Evolutionary conservation across 2,888 invertebrate genomes (phyloP).

Genomic region (Ophioninae sp.): DNA sequence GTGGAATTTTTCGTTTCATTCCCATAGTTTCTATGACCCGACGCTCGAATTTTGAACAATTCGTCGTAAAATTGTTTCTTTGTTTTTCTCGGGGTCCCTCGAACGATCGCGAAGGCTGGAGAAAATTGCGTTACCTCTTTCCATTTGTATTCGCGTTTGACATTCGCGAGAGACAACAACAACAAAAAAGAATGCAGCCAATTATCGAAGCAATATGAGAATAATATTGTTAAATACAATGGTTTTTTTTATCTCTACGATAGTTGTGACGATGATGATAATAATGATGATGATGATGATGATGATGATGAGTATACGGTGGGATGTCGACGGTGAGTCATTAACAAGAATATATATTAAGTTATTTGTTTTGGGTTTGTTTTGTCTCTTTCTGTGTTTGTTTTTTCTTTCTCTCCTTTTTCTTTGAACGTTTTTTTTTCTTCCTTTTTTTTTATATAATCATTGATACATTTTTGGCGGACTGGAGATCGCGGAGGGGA

Average conservation of each 20-base stretch:
- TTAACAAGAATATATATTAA: constrained; percentile 77
- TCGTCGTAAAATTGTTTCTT: background rate
- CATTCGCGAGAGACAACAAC: constrained; percentile 34
- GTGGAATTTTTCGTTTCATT: background rate
- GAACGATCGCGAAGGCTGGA: background rate
- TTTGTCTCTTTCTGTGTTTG: constrained; percentile 14
- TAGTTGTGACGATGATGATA: constrained; percentile 69
- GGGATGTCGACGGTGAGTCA: constrained; percentile 64
- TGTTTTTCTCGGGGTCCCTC: background rate
- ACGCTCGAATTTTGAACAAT: background rate
- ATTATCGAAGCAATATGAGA: constrained; percentile 64
- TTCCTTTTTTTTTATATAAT: background rate
- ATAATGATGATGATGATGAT: background rate
- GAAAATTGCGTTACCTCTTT: background rate
- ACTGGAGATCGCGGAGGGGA: constrained; percentile 43
- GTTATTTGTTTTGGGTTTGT: constrained; percentile 64
- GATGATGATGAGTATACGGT: constrained; percentile 19
- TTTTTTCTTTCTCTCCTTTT: constrained; percentile 4
- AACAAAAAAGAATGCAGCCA: constrained; percentile 42
- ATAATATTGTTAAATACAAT: constrained; percentile 69
- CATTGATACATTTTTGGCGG: background rate
- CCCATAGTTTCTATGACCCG: background rate
- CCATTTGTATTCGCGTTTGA: constrained; percentile 15
- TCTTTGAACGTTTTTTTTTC: background rate
- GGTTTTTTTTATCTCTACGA: constrained; percentile 63